Conservation (phyloP, 2,113 vertebrate species). For the human region GRCh38 chr3:805001-805500, state of each 20-base stretch:
- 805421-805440: not conserved
- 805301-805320: not conserved
- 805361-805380: not conserved
- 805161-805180: not conserved
- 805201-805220: not conserved
- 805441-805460: too few species aligned
- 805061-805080: not conserved
- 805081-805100: not conserved
- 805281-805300: not conserved
- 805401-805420: not conserved
- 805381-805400: not conserved
- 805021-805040: not conserved
- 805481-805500: not conserved
- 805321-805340: not conserved
- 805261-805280: not conserved
- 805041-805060: not conserved
- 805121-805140: not conserved
- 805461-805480: not conserved
- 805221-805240: too few species aligned
- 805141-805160: not conserved
- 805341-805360: rapidly evolving
- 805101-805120: not conserved
- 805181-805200: not conserved
- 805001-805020: not conserved
- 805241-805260: not conserved